Percentiles rank a stretch among this genome's conserved stretches.
phyloP scores from a whole-genome alignment of 2,797 vertebrate genomes.

The Gadopsis bispinosus region DNA sequence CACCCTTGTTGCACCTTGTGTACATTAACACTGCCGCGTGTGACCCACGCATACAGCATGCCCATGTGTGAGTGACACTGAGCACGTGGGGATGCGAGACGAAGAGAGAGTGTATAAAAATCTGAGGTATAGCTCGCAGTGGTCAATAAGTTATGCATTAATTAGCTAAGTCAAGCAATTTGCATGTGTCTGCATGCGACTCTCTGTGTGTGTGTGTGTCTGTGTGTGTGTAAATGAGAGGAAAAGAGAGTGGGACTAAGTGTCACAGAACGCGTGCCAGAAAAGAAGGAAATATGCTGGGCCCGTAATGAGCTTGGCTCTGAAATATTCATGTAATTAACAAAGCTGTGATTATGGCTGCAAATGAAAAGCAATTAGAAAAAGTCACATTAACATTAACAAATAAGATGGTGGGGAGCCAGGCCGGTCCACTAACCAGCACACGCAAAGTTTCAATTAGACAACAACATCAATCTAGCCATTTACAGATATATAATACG shows the following conservation, averaged over 20 bases:
- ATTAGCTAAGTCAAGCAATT: conserved; percentile 58
- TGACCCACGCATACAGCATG: conserved; percentile 6
- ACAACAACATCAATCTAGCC: conserved; percentile 44
- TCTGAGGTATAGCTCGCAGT: conserved; percentile 29
- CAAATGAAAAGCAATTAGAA: conserved; percentile 85
- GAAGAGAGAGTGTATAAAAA: conserved; percentile 24
- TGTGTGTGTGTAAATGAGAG: conserved; percentile 24
- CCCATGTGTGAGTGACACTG: background rate
- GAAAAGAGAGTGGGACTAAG: conserved; percentile 47
- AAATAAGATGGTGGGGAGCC: conserved; percentile 72
- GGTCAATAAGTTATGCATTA: conserved; percentile 62
- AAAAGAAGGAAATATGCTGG: conserved; percentile 69
- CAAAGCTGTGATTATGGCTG: conserved; percentile 84
- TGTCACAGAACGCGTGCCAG: conserved; percentile 50
- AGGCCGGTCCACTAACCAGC: conserved; percentile 48
- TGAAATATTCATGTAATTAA: conserved; percentile 87
- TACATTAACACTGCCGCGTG: background rate
- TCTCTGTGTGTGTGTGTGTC: background rate
- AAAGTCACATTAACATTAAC: conserved; percentile 81
- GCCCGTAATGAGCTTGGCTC: conserved; percentile 79
- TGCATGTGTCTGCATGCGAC: conserved; percentile 23
- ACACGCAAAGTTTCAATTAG: conserved; percentile 52
- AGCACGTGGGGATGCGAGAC: background rate
- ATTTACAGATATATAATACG: background rate
- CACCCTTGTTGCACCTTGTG: background rate